These are phyloP conservation scores for Acrocyrtus sp. DNA, from an alignment of 2,888 invertebrate species.

Conservation along the genomic window DNA sequence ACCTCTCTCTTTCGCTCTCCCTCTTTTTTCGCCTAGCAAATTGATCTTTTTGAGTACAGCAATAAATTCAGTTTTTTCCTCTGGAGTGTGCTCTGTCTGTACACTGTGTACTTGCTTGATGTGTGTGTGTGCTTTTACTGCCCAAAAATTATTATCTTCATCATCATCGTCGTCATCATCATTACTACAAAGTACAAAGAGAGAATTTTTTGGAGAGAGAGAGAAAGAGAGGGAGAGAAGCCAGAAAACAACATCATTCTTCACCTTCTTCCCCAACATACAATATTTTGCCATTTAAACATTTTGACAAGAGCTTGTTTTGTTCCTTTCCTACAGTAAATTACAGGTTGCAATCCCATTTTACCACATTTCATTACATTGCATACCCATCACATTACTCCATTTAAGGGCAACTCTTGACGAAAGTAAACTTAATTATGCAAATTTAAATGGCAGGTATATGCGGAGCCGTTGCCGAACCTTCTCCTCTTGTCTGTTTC, in stretches of 20 bases:
- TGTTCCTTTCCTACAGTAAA: slow-evolving; percentile 14
- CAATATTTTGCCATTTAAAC: slow-evolving; percentile 15
- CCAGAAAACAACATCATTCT: neutral
- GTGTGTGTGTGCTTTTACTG: slow-evolving; percentile 23
- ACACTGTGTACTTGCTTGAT: slow-evolving; percentile 6
- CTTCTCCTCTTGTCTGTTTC: neutral
- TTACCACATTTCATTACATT: slow-evolving; percentile 49
- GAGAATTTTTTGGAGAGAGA: too few species aligned
- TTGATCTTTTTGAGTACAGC: neutral
- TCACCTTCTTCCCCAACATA: too few species aligned
- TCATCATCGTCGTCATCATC: neutral
- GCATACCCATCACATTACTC: slow-evolving; percentile 37
- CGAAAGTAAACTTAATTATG: slow-evolving; percentile 49
- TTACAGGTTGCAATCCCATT: slow-evolving; percentile 48
- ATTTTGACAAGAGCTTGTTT: neutral
- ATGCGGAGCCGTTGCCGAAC: neutral
- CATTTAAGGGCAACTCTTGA: slow-evolving; percentile 41
- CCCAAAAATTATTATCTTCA: neutral
- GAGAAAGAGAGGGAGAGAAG: too few species aligned
- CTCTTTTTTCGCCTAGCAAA: neutral
- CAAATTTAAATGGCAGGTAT: slow-evolving; percentile 35
- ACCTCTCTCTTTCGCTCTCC: neutral
- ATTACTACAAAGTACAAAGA: too few species aligned
- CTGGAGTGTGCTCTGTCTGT: neutral
- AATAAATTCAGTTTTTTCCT: neutral